These are phyloP conservation scores for Drosophila guanche DNA, from an alignment of 1,140 invertebrate genomes.

Conservation along the genomic window DNA sequence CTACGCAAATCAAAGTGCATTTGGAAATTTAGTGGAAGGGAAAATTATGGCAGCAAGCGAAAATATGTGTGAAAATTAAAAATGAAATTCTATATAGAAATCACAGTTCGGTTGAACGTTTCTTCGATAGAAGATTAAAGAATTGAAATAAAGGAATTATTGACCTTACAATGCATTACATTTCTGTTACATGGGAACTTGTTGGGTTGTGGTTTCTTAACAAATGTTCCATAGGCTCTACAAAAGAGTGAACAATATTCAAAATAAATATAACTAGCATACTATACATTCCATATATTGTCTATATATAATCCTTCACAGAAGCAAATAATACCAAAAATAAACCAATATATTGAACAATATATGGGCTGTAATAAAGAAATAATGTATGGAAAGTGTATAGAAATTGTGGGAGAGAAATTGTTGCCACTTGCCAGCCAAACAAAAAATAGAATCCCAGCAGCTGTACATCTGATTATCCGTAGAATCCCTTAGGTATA, in stretches of 20 bases:
- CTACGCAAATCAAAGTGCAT: conserved; percentile 61
- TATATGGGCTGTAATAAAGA: neutral
- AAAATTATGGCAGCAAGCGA: conserved; percentile 8
- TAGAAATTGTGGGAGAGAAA: neutral
- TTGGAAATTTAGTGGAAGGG: conserved; percentile 17
- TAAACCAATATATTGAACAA: neutral
- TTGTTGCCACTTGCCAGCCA: neutral
- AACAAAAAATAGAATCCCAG: neutral
- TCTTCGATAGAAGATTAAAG: too few relatives aligned
- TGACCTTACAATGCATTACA: too few relatives aligned
- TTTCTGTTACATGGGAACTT: too few relatives aligned
- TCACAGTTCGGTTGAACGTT: too few relatives aligned
- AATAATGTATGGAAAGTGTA: neutral
- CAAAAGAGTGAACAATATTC: too few relatives aligned
- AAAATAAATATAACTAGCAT: too few relatives aligned
- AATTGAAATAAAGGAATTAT: too few relatives aligned
- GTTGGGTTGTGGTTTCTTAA: too few relatives aligned
- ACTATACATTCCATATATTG: too few relatives aligned
- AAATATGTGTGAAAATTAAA: conserved; percentile 7
- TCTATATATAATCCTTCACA: too few relatives aligned
- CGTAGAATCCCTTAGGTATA: neutral
- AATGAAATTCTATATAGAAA: conserved; percentile 9
- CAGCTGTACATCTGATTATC: conserved; percentile 9
- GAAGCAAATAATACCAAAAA: too few relatives aligned
- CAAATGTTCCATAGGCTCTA: too few relatives aligned